phyloP scores from a whole-genome alignment of 2,888 invertebrate genomes.

The Lycocerus yunnanus region DNA sequence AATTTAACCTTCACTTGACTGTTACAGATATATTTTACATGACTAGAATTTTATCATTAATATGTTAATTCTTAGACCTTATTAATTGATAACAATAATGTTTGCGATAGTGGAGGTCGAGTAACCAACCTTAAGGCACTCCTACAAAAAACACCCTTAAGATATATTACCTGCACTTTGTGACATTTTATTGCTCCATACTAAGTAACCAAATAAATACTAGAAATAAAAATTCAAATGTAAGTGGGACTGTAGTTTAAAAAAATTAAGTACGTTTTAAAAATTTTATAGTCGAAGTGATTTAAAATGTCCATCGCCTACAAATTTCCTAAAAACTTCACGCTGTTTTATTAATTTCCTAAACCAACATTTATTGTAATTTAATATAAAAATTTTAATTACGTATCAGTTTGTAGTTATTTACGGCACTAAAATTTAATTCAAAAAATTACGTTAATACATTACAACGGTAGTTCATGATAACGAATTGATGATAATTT shows the following conservation, averaged over 20 bases:
- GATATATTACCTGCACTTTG: not conserved
- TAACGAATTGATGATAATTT: constrained; percentile 6
- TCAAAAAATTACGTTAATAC: not conserved
- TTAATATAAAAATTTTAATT: not conserved
- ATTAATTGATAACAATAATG: not conserved
- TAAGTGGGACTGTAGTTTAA: not conserved
- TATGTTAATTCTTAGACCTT: not conserved
- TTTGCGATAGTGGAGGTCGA: not conserved
- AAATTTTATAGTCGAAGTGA: not conserved
- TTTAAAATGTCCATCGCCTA: not conserved
- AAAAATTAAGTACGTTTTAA: not conserved
- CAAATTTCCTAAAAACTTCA: not conserved
- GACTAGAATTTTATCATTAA: not conserved
- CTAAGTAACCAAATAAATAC: not conserved
- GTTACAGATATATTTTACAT: not conserved
- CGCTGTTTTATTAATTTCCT: not conserved
- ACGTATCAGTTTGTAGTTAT: not conserved
- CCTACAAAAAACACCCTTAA: not conserved
- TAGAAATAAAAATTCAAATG: not conserved
- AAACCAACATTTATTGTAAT: not conserved
- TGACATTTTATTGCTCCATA: not conserved
- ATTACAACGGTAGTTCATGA: not conserved
- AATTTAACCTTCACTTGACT: not conserved
- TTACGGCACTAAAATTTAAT: not conserved
- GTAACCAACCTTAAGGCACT: not conserved